These are phyloP conservation scores for Cyprinodon diabolis DNA, from an alignment of 2,797 vertebrate species.

Conservation along the genomic window DNA sequence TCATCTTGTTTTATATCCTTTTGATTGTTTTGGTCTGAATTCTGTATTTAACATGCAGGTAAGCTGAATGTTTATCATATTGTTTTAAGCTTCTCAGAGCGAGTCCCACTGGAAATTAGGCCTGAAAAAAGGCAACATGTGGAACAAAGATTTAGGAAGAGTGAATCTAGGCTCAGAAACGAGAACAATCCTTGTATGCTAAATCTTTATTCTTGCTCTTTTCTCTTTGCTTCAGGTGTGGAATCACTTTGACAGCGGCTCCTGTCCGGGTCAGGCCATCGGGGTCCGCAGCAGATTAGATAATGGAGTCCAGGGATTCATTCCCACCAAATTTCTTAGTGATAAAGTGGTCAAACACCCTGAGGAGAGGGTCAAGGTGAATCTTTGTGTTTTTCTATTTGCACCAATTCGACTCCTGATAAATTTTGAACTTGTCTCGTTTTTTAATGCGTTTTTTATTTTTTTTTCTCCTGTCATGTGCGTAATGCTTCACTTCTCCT, in stretches of 20 bases:
- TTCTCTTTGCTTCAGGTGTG: conserved; percentile 85
- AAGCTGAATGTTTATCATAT: no score
- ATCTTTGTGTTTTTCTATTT: conserved; percentile 6
- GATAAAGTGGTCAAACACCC: conserved; percentile 98
- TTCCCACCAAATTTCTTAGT: conserved; percentile 98
- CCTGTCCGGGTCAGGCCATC: conserved; percentile 97
- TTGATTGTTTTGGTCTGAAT: no score
- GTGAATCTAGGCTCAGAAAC: not conserved
- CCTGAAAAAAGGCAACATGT: no score
- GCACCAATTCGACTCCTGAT: not conserved
- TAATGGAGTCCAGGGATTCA: conserved; percentile 96
- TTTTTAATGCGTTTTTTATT: not conserved
- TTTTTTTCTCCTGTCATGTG: not conserved
- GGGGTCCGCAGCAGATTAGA: conserved; percentile 95
- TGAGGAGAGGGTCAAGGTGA: conserved; percentile 97
- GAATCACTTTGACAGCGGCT: conserved; percentile 99
- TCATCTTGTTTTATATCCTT: no score
- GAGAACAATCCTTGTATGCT: not conserved
- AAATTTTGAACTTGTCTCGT: not conserved
- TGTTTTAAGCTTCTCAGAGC: no score
- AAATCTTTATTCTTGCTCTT: not conserved
- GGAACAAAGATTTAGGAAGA: no score
- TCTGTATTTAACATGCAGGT: no score
- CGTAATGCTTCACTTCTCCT: not conserved
- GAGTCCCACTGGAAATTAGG: no score